Conservation (phyloP, 1,140 invertebrate genomes). For the Oreohelix idahoensis region DNA sequence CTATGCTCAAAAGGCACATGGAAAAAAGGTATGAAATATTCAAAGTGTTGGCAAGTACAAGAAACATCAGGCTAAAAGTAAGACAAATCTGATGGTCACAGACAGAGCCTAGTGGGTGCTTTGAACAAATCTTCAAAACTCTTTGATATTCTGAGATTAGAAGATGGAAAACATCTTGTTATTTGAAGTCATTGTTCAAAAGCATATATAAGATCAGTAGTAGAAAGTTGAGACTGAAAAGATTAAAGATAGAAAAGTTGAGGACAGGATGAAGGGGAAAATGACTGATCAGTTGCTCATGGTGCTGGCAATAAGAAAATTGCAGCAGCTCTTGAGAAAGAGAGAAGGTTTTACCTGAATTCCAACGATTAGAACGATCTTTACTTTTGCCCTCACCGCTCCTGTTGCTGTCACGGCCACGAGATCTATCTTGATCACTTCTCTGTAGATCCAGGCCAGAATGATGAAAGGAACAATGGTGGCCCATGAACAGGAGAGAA, state of each 20-base stretch:
- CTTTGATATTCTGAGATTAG: neutral
- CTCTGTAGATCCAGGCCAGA: conserved; percentile 29
- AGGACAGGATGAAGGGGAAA: neutral
- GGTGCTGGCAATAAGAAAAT: conserved; percentile 27
- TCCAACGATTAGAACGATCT: conserved; percentile 34
- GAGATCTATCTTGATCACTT: conserved; percentile 36
- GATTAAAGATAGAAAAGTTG: neutral
- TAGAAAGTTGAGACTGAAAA: too few relatives aligned
- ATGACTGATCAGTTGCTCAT: conserved; percentile 3
- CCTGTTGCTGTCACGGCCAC: conserved; percentile 30
- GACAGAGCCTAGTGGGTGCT: neutral
- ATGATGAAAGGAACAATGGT: conserved; percentile 26
- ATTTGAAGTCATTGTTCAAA: conserved; percentile 6
- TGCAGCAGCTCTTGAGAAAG: conserved; percentile 3
- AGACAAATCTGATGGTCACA: neutral
- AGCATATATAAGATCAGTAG: too few relatives aligned
- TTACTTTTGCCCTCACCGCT: conserved; percentile 28
- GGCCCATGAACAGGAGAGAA: conserved; percentile 19
- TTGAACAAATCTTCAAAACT: conserved; percentile 13
- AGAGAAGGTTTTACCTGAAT: conserved; percentile 32
- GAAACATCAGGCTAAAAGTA: neutral
- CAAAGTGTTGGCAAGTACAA: neutral
- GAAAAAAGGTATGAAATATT: too few relatives aligned
- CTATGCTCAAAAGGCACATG: too few relatives aligned
- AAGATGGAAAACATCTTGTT: neutral